Conservation (phyloP, 1,140 invertebrate species). For the Drosophila mojavensis region DNA sequence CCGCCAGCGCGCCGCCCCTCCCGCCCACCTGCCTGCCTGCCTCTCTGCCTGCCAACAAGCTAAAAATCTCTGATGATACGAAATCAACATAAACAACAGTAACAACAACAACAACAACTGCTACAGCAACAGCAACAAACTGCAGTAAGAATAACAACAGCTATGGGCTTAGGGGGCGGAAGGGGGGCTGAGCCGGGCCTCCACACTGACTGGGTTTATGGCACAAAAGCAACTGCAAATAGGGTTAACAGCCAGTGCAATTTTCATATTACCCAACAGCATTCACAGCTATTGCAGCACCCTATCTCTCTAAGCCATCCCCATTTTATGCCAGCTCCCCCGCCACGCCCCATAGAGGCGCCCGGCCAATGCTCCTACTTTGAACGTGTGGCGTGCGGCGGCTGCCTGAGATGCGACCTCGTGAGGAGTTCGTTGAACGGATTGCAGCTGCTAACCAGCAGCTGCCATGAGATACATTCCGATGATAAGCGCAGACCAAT, state of each 20-base stretch:
- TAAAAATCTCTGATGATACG: slow-evolving; percentile 80
- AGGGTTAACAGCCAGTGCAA: slow-evolving; percentile 80
- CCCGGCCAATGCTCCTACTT: slow-evolving; percentile 42
- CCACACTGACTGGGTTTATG: slow-evolving; percentile 53
- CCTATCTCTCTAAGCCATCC: slow-evolving; percentile 29
- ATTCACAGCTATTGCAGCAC: slow-evolving; percentile 53
- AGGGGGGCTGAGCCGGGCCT: neutral
- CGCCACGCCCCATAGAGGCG: neutral
- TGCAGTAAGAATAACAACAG: slow-evolving; percentile 32
- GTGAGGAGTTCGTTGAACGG: slow-evolving; percentile 52
- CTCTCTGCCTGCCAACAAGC: slow-evolving; percentile 54
- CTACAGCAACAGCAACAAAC: slow-evolving; percentile 43
- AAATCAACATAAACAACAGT: slow-evolving; percentile 79
- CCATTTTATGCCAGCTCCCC: neutral
- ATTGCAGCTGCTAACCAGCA: slow-evolving; percentile 44
- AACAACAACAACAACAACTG: slow-evolving; percentile 5
- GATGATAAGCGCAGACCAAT: slow-evolving; percentile 30
- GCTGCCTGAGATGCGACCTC: slow-evolving; percentile 43
- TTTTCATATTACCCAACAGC: slow-evolving; percentile 77
- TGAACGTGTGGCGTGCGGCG: slow-evolving; percentile 21
- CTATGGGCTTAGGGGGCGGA: slow-evolving; percentile 32
- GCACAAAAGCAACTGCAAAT: slow-evolving; percentile 78
- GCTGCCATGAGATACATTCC: slow-evolving; percentile 45
- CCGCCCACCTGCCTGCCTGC: slow-evolving; percentile 24
- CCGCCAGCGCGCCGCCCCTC: neutral